Evolutionary conservation across 2,888 invertebrate species (phyloP).

Genomic region (Acanthosepion esculentum): DNA sequence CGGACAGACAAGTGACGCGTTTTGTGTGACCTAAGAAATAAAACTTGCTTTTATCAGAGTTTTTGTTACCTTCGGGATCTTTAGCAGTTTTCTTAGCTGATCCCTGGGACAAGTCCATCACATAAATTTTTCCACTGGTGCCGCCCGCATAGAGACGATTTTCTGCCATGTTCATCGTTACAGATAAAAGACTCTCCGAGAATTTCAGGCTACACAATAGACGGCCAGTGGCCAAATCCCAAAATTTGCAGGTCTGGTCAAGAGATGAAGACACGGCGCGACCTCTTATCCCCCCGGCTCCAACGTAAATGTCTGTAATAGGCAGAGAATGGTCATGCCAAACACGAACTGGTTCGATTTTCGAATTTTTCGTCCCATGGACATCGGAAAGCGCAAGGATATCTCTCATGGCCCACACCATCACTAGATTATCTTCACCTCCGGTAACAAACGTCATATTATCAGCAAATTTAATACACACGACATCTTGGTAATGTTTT

Average conservation of each 20-base stretch:
- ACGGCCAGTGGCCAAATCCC: constrained; percentile 83
- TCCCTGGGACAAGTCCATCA: constrained; percentile 78
- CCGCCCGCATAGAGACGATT: constrained; percentile 85
- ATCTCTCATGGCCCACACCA: constrained; percentile 81
- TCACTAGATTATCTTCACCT: constrained; percentile 88
- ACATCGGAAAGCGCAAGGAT: constrained; percentile 50
- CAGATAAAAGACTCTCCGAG: constrained; percentile 81
- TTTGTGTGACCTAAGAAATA: constrained; percentile 58
- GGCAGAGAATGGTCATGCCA: constrained; percentile 88
- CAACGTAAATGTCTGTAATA: constrained; percentile 85
- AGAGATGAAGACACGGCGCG: constrained; percentile 85
- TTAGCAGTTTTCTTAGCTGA: not conserved
- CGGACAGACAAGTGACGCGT: constrained; percentile 82
- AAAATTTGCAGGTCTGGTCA: constrained; percentile 88
- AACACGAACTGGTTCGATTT: constrained; percentile 57
- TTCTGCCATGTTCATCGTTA: constrained; percentile 83
- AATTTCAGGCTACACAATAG: constrained; percentile 85
- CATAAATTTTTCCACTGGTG: constrained; percentile 82
- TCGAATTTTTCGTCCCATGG: constrained; percentile 37
- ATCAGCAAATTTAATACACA: constrained; percentile 83
- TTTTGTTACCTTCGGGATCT: not conserved
- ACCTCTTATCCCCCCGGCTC: constrained; percentile 82
- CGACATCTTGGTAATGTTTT: constrained; percentile 88
- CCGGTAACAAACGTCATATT: constrained; percentile 86
- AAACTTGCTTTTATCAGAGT: constrained; percentile 33